Base-by-base conservation (phyloP, 2,113 vertebrate genomes). In the Columba janthina region DNA sequence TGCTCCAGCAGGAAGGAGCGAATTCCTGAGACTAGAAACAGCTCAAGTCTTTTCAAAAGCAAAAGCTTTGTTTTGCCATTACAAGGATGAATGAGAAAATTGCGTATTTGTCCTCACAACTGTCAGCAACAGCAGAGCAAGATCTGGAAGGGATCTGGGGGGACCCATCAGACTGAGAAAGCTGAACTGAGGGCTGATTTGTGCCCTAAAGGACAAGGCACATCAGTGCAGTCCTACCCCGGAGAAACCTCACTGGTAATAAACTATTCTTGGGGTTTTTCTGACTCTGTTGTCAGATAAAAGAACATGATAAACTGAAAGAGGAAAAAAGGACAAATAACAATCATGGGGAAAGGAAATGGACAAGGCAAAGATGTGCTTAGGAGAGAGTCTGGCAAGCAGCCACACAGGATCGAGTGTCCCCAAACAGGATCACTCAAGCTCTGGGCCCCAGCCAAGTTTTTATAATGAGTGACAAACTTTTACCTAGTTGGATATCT, bases 361-460 rank as follows among this genome's bases (percentile, higher is more conserved):
- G 6, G n/a, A 15, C 1, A 0, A 0, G 29, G 48, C 32, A 5
- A 25, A 42, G 74, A 15, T 19, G 38, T 2, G 22, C 38, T 40
- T 8, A 12, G 87, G 56, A 76, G 54, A n/a, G 26, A n/a, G 46
- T 5, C 3, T 26, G 73, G 79, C 66, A 15, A 32, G 0, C 38
- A 22, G 31, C 12, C 80, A 6, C 0, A 0, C 12, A 8, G 88
- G 24, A n/a, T 2, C 4, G 19, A 29, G 38, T 5, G 54, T 21
- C 66, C 81, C 57, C 53, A 56, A 21, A 3, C 29, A 6, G 62
- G 34, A 31, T 46, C 75, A 15, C 32, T 60, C 18, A 79, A 34
- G 76, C 54, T 26, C 67, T 3, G 1, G 66, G 40, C 9, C 70
- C 11, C 8, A n/a, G 29, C 60, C 69, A 25, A 21, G 40, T 3